phyloP scores from a whole-genome alignment of 1,140 invertebrate species.

The Physella acuta region DNA sequence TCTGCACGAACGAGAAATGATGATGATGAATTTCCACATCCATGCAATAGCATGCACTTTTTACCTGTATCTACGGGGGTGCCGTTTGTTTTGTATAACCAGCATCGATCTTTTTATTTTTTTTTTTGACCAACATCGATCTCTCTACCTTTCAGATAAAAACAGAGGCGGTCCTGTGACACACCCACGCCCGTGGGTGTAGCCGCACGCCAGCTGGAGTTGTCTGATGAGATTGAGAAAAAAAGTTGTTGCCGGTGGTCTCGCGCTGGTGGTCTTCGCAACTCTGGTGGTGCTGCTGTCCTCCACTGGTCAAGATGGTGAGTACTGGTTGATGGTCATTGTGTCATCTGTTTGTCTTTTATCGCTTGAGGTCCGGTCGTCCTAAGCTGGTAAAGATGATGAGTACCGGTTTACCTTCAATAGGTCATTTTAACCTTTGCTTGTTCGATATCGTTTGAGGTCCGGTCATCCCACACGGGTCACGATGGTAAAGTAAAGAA shows the following conservation, averaged over 20 bases:
- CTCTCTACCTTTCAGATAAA: too few species aligned
- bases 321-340: not conserved
- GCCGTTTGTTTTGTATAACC: too few species aligned
- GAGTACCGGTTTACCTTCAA: not conserved
- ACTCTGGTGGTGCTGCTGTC: not conserved
- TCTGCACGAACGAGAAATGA: too few species aligned
- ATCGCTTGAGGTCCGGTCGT: not conserved
- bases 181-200: too few species aligned
- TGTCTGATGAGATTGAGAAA: constrained; percentile 10
- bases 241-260: constrained; percentile 4
- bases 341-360: not conserved
- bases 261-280: not conserved
- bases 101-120: too few species aligned
- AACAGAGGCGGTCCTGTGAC: too few species aligned
- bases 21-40: too few species aligned
- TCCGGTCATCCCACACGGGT: not conserved
- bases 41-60: too few species aligned
- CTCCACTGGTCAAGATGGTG: constrained; percentile 1
- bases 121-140: too few species aligned
- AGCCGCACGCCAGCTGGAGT: too few species aligned
- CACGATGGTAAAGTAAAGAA: too few species aligned
- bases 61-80: too few species aligned
- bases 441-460: not conserved
- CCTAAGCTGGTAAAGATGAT: not conserved
- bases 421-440: not conserved